phyloP scores from a whole-genome alignment of 2,113 vertebrate genomes.

The Hippocampus comes region DNA sequence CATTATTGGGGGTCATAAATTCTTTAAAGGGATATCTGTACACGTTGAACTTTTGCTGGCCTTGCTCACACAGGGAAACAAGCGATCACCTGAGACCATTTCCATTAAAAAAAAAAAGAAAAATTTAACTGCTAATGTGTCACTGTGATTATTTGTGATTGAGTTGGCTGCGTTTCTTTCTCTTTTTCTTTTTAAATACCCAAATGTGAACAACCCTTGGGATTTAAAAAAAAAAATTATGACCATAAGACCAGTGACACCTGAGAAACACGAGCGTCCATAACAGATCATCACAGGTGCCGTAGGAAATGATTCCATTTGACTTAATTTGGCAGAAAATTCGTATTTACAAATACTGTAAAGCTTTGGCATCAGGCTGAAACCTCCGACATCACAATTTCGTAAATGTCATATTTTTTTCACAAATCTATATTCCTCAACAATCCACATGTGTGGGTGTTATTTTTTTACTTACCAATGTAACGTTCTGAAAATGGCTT shows the following conservation, averaged over 20 bases:
- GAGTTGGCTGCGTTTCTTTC: conserved; percentile 28
- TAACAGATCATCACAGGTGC: neutral
- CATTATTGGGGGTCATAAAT: conserved; percentile 65
- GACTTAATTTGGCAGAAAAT: neutral
- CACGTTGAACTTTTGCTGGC: conserved; percentile 66
- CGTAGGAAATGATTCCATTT: neutral
- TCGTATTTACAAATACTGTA: too few species aligned
- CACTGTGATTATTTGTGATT: conserved; percentile 48
- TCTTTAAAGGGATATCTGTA: conserved; percentile 62
- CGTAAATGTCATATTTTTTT: too few species aligned
- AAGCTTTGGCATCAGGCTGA: too few species aligned
- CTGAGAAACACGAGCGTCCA: neutral
- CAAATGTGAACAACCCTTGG: neutral
- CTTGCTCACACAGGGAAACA: conserved; percentile 55
- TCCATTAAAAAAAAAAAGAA: conserved; percentile 49
- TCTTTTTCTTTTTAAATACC: conserved; percentile 7
- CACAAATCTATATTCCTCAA: too few species aligned
- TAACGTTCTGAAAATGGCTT: too few species aligned
- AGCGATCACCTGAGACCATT: conserved; percentile 39
- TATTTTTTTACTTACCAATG: too few species aligned
- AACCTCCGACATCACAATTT: too few species aligned
- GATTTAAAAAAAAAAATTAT: neutral
- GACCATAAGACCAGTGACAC: neutral
- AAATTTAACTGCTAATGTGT: conserved; percentile 59
- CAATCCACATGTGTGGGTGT: too few species aligned